Evolutionary conservation across 2,113 vertebrate genomes (phyloP).

Genomic region (Sinocyclocheilus rhinocerous): DNA sequence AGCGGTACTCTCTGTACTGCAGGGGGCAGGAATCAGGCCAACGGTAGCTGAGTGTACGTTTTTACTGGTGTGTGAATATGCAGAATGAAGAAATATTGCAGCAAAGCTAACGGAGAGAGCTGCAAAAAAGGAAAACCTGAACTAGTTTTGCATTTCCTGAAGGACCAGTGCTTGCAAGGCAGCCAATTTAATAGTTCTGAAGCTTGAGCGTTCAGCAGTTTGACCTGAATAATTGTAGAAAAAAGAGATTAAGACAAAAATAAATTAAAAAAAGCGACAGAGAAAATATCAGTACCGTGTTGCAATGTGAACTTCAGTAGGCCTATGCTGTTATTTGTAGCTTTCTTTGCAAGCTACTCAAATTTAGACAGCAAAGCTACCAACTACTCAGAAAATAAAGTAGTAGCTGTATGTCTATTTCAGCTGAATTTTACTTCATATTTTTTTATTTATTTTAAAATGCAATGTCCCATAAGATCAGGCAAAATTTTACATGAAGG

Average conservation of each 20-base stretch:
- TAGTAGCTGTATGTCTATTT: too few species aligned
- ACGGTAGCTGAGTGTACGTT: not conserved
- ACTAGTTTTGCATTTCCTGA: not conserved
- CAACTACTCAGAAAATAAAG: too few species aligned
- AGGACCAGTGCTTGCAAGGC: not conserved
- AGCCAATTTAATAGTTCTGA: not conserved
- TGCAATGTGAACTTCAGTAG: too few species aligned
- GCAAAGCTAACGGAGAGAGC: not conserved
- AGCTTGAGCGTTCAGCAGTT: not conserved
- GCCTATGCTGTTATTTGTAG: too few species aligned
- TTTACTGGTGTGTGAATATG: conserved; percentile 24
- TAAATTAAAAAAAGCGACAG: too few species aligned
- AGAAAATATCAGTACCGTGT: not conserved
- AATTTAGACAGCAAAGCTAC: too few species aligned
- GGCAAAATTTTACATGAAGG: not conserved
- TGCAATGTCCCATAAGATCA: too few species aligned
- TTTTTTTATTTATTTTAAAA: not conserved
- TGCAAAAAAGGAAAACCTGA: not conserved
- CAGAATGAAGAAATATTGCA: not conserved
- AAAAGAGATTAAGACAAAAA: too few species aligned
- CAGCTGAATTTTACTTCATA: not conserved
- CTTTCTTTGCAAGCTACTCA: too few species aligned
- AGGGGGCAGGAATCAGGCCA: conserved; percentile 41
- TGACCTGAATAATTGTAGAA: not conserved
- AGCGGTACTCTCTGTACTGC: not conserved